phyloP scores from a whole-genome alignment of 1,140 invertebrate genomes.

The Tetramorium parvispinum region DNA sequence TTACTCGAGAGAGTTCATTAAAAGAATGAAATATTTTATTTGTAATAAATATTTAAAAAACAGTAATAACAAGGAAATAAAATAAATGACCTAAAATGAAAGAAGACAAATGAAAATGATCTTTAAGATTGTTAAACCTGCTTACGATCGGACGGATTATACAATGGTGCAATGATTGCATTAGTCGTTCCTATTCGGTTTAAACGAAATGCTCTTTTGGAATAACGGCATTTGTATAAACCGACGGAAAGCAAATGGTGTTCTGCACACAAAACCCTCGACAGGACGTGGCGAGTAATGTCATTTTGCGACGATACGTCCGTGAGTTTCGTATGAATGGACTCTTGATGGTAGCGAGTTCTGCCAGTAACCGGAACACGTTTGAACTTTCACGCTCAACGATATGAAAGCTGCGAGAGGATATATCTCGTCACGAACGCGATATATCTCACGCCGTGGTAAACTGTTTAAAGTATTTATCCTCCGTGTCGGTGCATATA shows the following conservation, averaged over 20 bases:
- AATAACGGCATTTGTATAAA: constrained; percentile 25
- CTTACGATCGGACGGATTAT: neutral
- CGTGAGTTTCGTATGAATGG: constrained; percentile 40
- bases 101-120: neutral
- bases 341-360: constrained; percentile 43
- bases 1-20: neutral
- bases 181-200: neutral
- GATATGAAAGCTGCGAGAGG: constrained; percentile 36
- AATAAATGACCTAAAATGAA: neutral
- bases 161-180: neutral
- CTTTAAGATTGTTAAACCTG: neutral
- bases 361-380: constrained; percentile 38
- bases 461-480: constrained; percentile 55
- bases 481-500: neutral
- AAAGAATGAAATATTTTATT: neutral
- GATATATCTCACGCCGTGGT: constrained; percentile 19
- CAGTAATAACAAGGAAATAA: neutral
- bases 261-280: neutral
- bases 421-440: neutral
- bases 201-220: constrained; percentile 9
- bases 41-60: neutral
- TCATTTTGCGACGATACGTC: constrained; percentile 31
- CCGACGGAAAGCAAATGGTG: neutral
- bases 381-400: constrained; percentile 41
- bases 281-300: constrained; percentile 21